Evolutionary conservation across 2,797 vertebrate species (phyloP).

Genomic region (Carduelis carduelis): DNA sequence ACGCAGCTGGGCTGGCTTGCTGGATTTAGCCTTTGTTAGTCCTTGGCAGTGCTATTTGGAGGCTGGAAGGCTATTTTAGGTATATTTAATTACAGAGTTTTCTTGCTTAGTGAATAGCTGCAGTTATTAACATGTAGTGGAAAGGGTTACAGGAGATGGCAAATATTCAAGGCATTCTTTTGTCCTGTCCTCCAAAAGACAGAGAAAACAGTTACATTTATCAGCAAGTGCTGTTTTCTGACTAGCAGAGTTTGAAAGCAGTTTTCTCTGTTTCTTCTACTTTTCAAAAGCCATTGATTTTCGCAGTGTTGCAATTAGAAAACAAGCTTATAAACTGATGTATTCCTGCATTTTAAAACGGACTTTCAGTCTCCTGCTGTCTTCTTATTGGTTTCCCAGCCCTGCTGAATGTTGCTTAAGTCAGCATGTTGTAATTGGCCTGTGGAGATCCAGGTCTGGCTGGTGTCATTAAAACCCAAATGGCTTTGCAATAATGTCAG

Average conservation of each 20-base stretch:
- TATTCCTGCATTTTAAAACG: constrained; percentile 37
- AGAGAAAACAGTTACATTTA: background rate
- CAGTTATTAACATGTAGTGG: background rate
- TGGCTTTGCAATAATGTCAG: background rate
- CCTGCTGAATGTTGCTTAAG: constrained; percentile 11
- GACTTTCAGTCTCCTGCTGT: constrained; percentile 16
- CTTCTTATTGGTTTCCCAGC: constrained; percentile 22
- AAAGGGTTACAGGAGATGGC: background rate
- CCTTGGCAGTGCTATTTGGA: background rate
- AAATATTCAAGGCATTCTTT: background rate
- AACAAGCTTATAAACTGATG: background rate
- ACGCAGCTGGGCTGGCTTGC: background rate
- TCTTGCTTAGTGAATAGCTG: background rate
- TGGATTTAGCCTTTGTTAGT: background rate
- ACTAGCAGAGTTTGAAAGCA: background rate
- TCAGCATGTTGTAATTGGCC: constrained; percentile 27
- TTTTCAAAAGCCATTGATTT: constrained; percentile 57
- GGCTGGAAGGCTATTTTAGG: background rate
- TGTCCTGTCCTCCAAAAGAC: background rate
- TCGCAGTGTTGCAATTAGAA: constrained; percentile 11
- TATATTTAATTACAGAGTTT: background rate
- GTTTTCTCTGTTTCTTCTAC: background rate
- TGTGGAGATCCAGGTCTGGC: background rate
- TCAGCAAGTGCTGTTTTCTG: background rate
- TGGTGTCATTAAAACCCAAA: background rate